Evolutionary conservation across 1,140 invertebrate species (phyloP), one percentile per base, ranked within the genome.

Genomic region (Drosophila jambulina): DNA sequence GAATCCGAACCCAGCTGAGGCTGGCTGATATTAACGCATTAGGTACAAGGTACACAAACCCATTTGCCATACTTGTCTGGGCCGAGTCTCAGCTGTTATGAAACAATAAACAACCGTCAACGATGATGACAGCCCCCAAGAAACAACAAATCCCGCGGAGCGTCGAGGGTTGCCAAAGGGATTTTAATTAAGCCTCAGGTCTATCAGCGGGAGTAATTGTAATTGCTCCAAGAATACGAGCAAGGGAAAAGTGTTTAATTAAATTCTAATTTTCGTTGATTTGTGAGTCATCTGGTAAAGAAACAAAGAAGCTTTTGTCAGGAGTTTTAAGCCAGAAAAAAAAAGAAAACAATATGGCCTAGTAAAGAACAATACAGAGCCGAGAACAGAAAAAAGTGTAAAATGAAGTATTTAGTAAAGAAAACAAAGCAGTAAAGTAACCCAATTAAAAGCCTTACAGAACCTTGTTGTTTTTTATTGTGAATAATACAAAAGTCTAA

Each of bases 41-140:
- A 87, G 84, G 84, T 82, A 87, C 84, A 87, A 87, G 84, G 84
- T 87, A 87, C 85, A 87, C 84, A 88, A 87, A 87, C 84, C 80
- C 85, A 87, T 87, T 88, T 84, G 86, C 77, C 57, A 49, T 78
- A 78, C 84, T 80, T 78, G 75, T 67, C 80, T 68, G 84, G 48
- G 82, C 67, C 67, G 78, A 83, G 83, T 82, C 83, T 86, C 83
- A 67, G 83, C 76, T 87, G 84, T 87, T 87, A 87, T 88, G 84
- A 87, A 87, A 87, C 84, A 87, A 88, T 88, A 80, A 88, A 82
- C 84, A 87, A 72, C 49, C 76, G 65, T 62, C 80, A 78, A 80
- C 77, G 84, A 86, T 87, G 84, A 87, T 82, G 87, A 86, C 72
- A 59, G 78, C 71, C 67, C 46, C 36, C 32, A 68, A 68, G 65